These are phyloP conservation scores for Cetoscarus ocellatus DNA, from an alignment of 2,797 vertebrate species.

Conservation along the genomic window DNA sequence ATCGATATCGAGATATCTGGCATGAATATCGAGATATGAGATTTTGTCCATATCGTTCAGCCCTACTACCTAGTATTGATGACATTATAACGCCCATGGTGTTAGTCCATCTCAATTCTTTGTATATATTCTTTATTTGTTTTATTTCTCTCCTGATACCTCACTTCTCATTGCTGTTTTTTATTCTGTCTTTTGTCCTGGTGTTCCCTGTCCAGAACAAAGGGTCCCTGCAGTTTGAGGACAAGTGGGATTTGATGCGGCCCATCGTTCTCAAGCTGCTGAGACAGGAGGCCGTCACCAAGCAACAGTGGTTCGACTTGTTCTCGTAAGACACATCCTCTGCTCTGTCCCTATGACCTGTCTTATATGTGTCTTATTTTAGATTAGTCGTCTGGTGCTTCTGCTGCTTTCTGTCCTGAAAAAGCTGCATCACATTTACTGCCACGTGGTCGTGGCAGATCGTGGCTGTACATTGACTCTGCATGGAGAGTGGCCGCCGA, in stretches of 20 bases:
- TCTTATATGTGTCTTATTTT: background rate
- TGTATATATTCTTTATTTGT: background rate
- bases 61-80: too few species aligned
- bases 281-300: constrained; percentile 97
- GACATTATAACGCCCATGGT: too few species aligned
- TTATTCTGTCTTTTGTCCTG: background rate
- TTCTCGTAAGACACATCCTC: constrained; percentile 91
- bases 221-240: constrained; percentile 98
- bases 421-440: constrained; percentile 6
- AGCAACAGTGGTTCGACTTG: constrained; percentile 98
- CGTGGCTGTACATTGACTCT: too few species aligned
- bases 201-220: constrained; percentile 88
- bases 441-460: too few species aligned
- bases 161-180: constrained; percentile 4
- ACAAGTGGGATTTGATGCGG: constrained; percentile 99
- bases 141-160: too few species aligned
- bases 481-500: too few species aligned
- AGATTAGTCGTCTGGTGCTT: background rate
- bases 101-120: background rate
- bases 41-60: too few species aligned
- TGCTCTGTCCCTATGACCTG: background rate
- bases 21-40: too few species aligned
- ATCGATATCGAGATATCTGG: too few species aligned
- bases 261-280: constrained; percentile 98
- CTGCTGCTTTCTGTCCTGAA: constrained; percentile 3